These are phyloP conservation scores for Menidia beryllina DNA, from an alignment of 2,113 vertebrate genomes.

Conservation along the genomic window DNA sequence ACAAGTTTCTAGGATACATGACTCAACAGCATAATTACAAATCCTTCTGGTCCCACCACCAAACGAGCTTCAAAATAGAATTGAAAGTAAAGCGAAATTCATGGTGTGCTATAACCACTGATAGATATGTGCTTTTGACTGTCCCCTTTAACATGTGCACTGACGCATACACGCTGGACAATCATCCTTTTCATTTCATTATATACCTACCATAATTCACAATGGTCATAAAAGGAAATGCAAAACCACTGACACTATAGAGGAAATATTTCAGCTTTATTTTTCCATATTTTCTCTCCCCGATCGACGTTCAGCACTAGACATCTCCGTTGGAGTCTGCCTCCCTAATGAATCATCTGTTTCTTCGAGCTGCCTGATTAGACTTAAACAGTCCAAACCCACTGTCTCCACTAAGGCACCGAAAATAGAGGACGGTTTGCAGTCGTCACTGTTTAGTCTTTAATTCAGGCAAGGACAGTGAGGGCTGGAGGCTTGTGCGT, in stretches of 20 bases:
- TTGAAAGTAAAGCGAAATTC: conserved; percentile 36
- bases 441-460: conserved; percentile 51
- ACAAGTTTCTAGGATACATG: conserved; percentile 56
- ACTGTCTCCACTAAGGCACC: conserved; percentile 36
- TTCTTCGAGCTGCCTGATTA: conserved; percentile 48
- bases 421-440: conserved; percentile 45
- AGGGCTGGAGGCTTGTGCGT: conserved; percentile 22
- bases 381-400: conserved; percentile 40
- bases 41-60: conserved; percentile 57
- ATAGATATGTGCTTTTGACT: conserved; percentile 31
- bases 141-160: background rate
- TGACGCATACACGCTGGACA: background rate
- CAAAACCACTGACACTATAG: background rate
- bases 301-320: background rate
- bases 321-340: conserved; percentile 18
- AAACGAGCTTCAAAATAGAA: conserved; percentile 51
- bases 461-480: conserved; percentile 15
- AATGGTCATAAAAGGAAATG: background rate
- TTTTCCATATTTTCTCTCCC: conserved; percentile 3
- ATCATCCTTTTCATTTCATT: background rate
- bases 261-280: background rate
- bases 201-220: background rate
- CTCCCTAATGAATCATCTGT: conserved; percentile 41
- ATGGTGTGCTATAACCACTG: conserved; percentile 44
- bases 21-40: conserved; percentile 75